Evolutionary conservation across 2,888 invertebrate species (phyloP), one percentile per base, ranked within the genome.

Genomic region (Plemyria rubiginata): DNA sequence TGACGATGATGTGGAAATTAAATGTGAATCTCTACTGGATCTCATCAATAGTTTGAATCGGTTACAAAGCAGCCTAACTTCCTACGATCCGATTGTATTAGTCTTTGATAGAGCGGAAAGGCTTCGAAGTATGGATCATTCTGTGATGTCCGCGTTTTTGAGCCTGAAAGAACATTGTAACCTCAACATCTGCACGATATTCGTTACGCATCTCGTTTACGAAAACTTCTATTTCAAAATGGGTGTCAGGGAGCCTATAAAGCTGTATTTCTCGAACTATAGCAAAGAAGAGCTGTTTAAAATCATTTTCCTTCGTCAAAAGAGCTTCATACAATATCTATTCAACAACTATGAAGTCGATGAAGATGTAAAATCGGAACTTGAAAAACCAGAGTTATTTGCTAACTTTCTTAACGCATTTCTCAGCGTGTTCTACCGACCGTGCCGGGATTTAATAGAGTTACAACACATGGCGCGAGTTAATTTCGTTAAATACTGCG

Each of bases 381-480:
- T 93, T 54, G 78, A 83, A 68, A 85, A 85, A 71, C 87, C 88
- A 50, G 93, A 94, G 67, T 94, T 98, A 77, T 98, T 96, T 84
- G 93, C 92, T 51, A 96, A 96, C 87, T 98, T 97, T 87, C 87
- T 98, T 54, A 96, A 95, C 84, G 94, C 97, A 51, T 96, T 98
- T 81, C 90, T 98, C 4, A 96, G 96, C 71, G 96, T 98, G 41
- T 98, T 97, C 86, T 96, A 96, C 78, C 93, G 96, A 76, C 96
- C 96, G 32, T 98, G 98, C 85, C 94, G 98, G 22, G 97, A 98
- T 93, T 86, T 98, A 53, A 95, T 95, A 28, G 98, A 98, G 86
- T 92, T 98, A 57, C 94, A 95, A 68, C 94, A 97, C 77, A 95
- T 97, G 94, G 96, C 97, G n/a, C 93, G 94, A 73, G 90, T 95